These are phyloP conservation scores for Ophthalmolycus amberensis DNA, from an alignment of 2,113 vertebrate species.

Conservation along the genomic window DNA sequence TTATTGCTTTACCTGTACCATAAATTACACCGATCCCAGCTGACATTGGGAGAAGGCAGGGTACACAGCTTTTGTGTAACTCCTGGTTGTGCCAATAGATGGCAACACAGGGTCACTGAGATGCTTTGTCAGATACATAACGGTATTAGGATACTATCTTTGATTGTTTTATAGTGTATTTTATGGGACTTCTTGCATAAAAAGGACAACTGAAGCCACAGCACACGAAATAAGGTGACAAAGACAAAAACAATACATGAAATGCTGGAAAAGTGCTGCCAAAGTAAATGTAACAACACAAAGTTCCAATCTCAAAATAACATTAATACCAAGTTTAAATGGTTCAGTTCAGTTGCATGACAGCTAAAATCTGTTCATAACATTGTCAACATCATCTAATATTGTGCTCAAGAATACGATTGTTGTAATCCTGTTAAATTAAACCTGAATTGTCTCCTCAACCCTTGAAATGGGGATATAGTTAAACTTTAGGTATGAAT, in stretches of 20 bases:
- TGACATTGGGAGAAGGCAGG: too few species aligned
- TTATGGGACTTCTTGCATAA: not conserved
- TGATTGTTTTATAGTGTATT: not conserved
- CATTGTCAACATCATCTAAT: not conserved
- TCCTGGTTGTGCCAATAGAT: slow-evolving; percentile 31
- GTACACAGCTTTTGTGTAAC: not conserved
- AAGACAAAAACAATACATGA: not conserved
- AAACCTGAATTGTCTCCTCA: not conserved
- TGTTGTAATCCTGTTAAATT: not conserved
- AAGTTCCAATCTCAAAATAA: not conserved
- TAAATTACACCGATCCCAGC: too few species aligned
- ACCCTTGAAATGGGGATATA: not conserved
- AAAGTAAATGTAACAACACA: not conserved
- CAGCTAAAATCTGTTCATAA: not conserved
- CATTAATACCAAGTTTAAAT: not conserved
- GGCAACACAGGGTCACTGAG: slow-evolving; percentile 10
- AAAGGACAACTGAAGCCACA: not conserved
- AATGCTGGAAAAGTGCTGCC: not conserved
- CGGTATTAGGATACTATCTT: not conserved
- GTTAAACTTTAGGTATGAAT: not conserved
- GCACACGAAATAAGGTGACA: not conserved
- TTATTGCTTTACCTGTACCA: too few species aligned
- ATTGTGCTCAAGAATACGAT: not conserved
- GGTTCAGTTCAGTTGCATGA: not conserved
- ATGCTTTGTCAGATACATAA: not conserved